These are phyloP conservation scores for Microcebus lehilahytsara DNA, from an alignment of 2,113 vertebrate species.

Conservation along the genomic window DNA sequence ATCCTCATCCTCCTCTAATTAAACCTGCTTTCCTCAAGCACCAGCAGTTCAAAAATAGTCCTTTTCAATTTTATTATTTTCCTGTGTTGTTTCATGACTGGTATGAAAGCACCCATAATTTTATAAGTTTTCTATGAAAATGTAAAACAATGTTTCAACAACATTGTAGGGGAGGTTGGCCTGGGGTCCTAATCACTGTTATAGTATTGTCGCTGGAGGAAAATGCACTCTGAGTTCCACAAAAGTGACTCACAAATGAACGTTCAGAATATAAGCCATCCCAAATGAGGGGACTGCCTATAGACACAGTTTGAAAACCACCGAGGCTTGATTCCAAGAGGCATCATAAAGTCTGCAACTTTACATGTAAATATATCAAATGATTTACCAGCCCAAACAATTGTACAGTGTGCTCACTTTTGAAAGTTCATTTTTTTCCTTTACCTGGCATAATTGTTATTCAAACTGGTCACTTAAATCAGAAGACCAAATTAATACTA, in stretches of 20 bases:
- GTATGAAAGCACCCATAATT: constrained; percentile 46
- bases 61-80: constrained; percentile 67
- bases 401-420: constrained; percentile 1
- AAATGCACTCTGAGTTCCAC: constrained; percentile 20
- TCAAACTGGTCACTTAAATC: not conserved
- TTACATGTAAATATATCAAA: not conserved
- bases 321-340: not conserved
- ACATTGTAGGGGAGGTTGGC: not conserved
- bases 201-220: not conserved
- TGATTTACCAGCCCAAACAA: constrained; percentile 3
- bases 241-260: constrained; percentile 40
- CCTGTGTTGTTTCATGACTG: constrained; percentile 53
- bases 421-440: constrained; percentile 7
- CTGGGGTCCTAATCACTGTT: not conserved
- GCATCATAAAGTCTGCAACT: not conserved
- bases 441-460: not conserved
- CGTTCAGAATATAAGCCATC: not conserved
- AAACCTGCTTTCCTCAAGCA: constrained; percentile 67
- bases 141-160: constrained; percentile 34
- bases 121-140: constrained; percentile 41
- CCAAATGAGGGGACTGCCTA: not conserved
- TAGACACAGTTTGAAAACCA: not conserved
- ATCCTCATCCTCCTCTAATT: constrained; percentile 64
- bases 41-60: constrained; percentile 50
- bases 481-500: constrained; percentile 11